Conservation (phyloP, 2,888 invertebrate species). For the Stenotaenia linearis region DNA sequence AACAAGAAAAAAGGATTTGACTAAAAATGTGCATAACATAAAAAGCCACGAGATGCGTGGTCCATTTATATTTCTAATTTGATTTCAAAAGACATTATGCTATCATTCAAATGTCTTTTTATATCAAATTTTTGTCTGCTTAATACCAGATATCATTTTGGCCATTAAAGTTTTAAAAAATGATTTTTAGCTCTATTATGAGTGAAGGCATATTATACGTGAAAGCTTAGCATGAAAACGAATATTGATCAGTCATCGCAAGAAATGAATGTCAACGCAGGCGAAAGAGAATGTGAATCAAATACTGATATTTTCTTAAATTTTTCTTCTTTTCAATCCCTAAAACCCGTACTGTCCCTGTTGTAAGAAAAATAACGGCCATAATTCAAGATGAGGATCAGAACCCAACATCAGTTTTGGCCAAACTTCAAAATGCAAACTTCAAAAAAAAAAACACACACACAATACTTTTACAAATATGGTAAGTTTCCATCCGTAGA, state of each 20-base stretch:
- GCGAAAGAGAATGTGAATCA: background rate
- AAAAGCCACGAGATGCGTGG: background rate
- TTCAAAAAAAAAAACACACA: background rate
- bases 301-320: background rate
- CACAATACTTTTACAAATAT: background rate
- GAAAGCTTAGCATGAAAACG: background rate
- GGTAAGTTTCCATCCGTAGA: background rate
- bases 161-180: background rate
- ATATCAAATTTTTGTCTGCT: background rate
- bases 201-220: background rate
- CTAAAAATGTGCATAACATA: background rate
- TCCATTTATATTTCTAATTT: slow-evolving; percentile 16
- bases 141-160: background rate
- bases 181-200: background rate
- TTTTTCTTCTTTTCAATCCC: background rate
- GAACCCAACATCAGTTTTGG: slow-evolving; percentile 6
- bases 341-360: background rate
- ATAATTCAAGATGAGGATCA: slow-evolving; percentile 2
- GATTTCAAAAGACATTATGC: background rate
- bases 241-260: slow-evolving; percentile 7
- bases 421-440: slow-evolving; percentile 6
- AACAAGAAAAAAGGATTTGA: background rate
- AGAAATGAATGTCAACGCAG: background rate
- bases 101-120: background rate
- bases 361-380: background rate